These are phyloP conservation scores for Parazoanthus atlanticus DNA, from an alignment of 92 coral and sea anemone genomes.

Conservation along the genomic window DNA sequence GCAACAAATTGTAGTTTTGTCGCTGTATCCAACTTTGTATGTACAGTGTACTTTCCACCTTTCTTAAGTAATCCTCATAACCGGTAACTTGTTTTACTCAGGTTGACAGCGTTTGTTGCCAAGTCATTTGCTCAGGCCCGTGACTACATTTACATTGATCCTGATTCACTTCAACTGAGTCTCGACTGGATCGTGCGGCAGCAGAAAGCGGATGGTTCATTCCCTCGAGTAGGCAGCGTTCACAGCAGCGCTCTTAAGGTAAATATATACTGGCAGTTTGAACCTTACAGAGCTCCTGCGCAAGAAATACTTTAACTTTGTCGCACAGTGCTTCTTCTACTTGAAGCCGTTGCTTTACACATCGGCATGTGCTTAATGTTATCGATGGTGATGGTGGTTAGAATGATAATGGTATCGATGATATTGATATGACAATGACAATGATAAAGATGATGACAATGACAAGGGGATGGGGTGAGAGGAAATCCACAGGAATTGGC, in stretches of 20 bases:
- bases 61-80: neutral
- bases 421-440: too few species aligned
- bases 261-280: neutral
- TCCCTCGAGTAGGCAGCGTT: slow-evolving; percentile 74
- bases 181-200: slow-evolving; percentile 69
- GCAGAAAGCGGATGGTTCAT: slow-evolving; percentile 76
- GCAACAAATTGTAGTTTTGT: too few species aligned
- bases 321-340: too few species aligned
- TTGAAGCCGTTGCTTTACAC: too few species aligned
- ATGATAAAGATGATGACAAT: neutral
- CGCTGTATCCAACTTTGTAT: neutral
- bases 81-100: slow-evolving; percentile 27
- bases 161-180: slow-evolving; percentile 59
- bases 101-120: slow-evolving; percentile 98
- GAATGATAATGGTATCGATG: neutral
- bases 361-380: too few species aligned
- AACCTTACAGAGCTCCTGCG: neutral
- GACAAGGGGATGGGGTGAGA: neutral
- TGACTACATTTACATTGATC: slow-evolving; percentile 80
- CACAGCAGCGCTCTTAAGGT: slow-evolving; percentile 92
- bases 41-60: neutral
- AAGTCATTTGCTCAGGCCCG: slow-evolving; percentile 94
- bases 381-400: neutral
- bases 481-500: neutral
- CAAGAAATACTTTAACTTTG: neutral